A percentile compares a stretch with the other conserved stretches of the same genome.
These are phyloP conservation scores for Drosophila virilis DNA, from an alignment of 1,140 invertebrate genomes.

Conservation along the genomic window DNA sequence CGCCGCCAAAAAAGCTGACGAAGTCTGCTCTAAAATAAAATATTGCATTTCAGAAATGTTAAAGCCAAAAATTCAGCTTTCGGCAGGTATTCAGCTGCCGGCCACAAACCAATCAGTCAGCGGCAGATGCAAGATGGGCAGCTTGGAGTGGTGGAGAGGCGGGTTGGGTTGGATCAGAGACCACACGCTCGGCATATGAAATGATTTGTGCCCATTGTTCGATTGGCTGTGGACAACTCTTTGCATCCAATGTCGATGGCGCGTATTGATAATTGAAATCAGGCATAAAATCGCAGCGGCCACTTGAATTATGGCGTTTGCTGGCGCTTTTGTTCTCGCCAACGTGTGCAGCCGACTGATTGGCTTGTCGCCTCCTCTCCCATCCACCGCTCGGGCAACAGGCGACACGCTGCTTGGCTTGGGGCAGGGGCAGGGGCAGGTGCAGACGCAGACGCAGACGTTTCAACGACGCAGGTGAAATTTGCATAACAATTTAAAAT, in stretches of 20 bases:
- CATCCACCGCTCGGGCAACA: conserved; percentile 23
- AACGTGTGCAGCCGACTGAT: conserved; percentile 34
- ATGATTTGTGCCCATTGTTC: conserved; percentile 81
- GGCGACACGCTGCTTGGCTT: background rate
- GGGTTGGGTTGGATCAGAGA: conserved; percentile 25
- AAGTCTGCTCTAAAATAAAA: conserved; percentile 78
- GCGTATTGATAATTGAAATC: conserved; percentile 81
- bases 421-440: background rate
- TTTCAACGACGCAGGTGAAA: conserved; percentile 37
- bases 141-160: background rate
- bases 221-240: conserved; percentile 49
- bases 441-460: background rate
- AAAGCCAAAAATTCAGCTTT: conserved; percentile 16
- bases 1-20: conserved; percentile 24
- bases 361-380: background rate
- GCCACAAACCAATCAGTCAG: conserved; percentile 9
- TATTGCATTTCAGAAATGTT: conserved; percentile 45
- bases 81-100: conserved; percentile 15
- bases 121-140: too few species aligned
- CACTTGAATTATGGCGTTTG: conserved; percentile 81
- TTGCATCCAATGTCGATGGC: conserved; percentile 60
- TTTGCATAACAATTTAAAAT: conserved; percentile 81
- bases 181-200: conserved; percentile 79
- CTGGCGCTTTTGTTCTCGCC: conserved; percentile 79
- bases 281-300: conserved; percentile 79